Base-by-base conservation (phyloP, 2,797 vertebrate genomes). In the Mus spretus region DNA sequence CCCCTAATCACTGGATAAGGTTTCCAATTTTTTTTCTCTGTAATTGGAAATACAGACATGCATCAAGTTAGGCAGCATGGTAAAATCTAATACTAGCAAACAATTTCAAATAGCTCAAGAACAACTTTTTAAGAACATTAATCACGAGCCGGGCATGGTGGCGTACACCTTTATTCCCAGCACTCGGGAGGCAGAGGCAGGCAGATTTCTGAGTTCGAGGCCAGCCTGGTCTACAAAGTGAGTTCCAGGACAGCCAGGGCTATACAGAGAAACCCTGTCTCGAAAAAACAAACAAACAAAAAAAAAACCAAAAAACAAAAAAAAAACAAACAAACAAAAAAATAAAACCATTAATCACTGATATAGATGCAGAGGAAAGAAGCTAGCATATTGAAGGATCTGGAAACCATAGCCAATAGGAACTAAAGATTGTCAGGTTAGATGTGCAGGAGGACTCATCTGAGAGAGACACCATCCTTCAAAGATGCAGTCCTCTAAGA, bases 21-120 rank as follows among this genome's bases (percentile, higher is more conserved):
- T 78, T 95, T 92, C 74, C 59, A 85, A 0, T 26, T 57, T 67
- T 61, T 61, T 92, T 92, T 26, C 63, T 87, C 81, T 85, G 6
- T 72, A 88, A 87, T 84, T 57, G 47, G 55, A 88, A 96, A 57
- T 85, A 15, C 44, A 77, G 70, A 78, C 53, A 61, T 57, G 55
- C 37, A 78, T 81, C 67, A 86, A 70, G 12, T 57, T 17, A 50
- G 57, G 59, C n/a, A 59, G 37, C 17, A 24, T 92, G 85, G 26
- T 85, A 22, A 89, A 81, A 70, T 86, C 67, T 70, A 28, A 72
- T 75, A 47, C 28, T 63, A 53, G 31, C 40, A 70, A 44, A 31
- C 59, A 84, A 75, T 61, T 53, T n/a, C n/a, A 90, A 94, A 67
- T n/a, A 67, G 74, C 37, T 19, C 5, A 78, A 83, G 40, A 44